Evolutionary conservation across 2,113 vertebrate species (phyloP).

Genomic region (Dasypus novemcinctus): DNA sequence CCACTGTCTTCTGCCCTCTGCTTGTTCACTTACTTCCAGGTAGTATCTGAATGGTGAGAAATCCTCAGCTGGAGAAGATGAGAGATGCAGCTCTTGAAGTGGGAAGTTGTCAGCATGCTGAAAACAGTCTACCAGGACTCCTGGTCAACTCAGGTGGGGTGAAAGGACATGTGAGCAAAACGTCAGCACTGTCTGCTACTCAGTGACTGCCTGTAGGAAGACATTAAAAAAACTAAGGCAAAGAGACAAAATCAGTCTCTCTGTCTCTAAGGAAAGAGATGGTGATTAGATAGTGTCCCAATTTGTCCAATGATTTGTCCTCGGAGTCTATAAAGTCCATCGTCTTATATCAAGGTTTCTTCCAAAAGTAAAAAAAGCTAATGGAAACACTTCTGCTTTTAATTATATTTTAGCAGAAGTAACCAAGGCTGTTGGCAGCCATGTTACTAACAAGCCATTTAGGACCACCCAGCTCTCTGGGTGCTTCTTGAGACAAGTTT

Average conservation of each 20-base stretch:
- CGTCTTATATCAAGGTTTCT: neutral
- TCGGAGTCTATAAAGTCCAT: neutral
- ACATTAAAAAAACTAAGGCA: neutral
- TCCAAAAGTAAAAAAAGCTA: neutral
- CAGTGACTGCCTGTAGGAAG: neutral
- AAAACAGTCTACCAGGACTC: neutral
- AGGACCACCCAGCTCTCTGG: neutral
- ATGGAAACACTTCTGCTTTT: neutral
- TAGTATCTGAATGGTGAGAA: neutral
- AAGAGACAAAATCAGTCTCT: neutral
- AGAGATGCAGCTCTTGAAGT: neutral
- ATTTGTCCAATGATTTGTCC: neutral
- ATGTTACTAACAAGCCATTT: neutral
- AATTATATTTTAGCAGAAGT: neutral
- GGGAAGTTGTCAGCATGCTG: neutral
- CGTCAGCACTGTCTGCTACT: rapidly evolving
- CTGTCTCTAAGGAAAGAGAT: neutral
- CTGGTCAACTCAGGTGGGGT: no score
- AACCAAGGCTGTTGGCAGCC: neutral
- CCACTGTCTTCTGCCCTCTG: neutral
- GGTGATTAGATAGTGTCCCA: neutral
- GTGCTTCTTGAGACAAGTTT: neutral
- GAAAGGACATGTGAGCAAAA: neutral
- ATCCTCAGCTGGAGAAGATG: neutral
- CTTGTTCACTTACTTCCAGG: neutral